Evolutionary conservation across 1,140 invertebrate genomes (phyloP).

Genomic region (Temnothorax curvispinosus): DNA sequence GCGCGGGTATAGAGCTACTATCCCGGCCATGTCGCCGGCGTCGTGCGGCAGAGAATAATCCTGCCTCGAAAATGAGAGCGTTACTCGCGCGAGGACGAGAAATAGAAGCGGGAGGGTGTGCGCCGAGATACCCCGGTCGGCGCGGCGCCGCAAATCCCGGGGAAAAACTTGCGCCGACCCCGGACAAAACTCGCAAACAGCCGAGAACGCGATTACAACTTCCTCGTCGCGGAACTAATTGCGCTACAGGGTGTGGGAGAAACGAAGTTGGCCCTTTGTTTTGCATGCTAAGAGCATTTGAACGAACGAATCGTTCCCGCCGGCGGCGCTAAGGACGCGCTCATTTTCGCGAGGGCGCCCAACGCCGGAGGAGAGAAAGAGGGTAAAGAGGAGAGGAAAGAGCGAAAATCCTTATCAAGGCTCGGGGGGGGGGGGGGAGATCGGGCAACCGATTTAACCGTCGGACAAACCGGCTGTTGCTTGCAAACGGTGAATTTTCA

Average conservation of each 20-base stretch:
- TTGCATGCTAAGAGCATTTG: constrained; percentile 41
- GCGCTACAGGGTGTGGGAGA: constrained; percentile 6
- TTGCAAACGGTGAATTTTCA: constrained; percentile 8
- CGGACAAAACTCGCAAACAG: constrained; percentile 49
- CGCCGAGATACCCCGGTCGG: not conserved
- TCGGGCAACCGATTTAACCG: not conserved
- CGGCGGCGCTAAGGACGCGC: constrained; percentile 3
- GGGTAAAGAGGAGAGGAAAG: not conserved
- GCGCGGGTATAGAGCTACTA: not conserved
- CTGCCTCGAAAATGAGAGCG: constrained; percentile 28
- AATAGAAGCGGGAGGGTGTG: not conserved
- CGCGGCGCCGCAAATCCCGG: constrained; percentile 34
- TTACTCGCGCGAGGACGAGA: constrained; percentile 7
- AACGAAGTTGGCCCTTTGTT: constrained; percentile 49
- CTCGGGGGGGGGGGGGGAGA: not conserved
- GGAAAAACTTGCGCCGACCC: constrained; percentile 38
- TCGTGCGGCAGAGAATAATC: constrained; percentile 9
- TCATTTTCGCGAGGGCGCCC: constrained; percentile 10
- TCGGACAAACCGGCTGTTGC: not conserved
- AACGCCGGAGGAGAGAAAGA: not conserved
- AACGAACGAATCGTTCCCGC: constrained; percentile 41
- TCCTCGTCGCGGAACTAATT: constrained; percentile 55
- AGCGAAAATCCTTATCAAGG: constrained; percentile 1
- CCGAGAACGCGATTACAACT: constrained; percentile 60
- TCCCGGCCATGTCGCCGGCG: not conserved